A percentile compares a stretch with the other conserved stretches of the same genome.
These are phyloP conservation scores for Piaya cayana DNA, from an alignment of 2,113 vertebrate genomes.

Conservation along the genomic window DNA sequence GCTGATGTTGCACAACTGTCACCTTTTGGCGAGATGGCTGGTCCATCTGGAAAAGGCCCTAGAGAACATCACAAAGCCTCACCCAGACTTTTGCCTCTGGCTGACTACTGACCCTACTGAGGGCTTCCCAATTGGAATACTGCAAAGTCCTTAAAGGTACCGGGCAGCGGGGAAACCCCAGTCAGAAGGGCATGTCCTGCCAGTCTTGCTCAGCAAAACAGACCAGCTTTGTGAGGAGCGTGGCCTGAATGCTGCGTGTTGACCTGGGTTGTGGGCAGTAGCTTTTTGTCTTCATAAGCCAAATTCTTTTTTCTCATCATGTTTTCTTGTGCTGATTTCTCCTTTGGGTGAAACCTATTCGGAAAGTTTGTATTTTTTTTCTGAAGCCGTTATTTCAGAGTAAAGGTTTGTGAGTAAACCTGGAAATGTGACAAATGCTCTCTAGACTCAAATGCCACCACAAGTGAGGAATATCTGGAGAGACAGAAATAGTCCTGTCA, in stretches of 20 bases:
- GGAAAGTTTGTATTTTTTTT: background rate
- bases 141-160: slow-evolving; percentile 95
- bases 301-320: background rate
- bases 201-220: background rate
- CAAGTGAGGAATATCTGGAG: background rate
- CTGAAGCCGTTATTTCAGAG: background rate
- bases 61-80: slow-evolving; percentile 85
- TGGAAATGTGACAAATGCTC: background rate
- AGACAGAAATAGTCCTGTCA: background rate
- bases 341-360: background rate
- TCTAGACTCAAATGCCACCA: background rate
- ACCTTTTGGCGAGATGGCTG: slow-evolving; percentile 92
- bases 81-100: slow-evolving; percentile 93
- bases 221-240: background rate
- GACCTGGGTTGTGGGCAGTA: background rate
- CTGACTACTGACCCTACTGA: slow-evolving; percentile 91
- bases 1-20: slow-evolving; percentile 97
- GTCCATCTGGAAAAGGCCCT: slow-evolving; percentile 89
- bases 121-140: slow-evolving; percentile 91
- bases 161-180: background rate
- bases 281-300: background rate
- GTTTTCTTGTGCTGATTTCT: background rate
- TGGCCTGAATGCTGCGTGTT: background rate
- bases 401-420: background rate
- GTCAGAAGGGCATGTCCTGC: background rate